Conservation (phyloP, 2,113 vertebrate species). For the Pithys albifrons region DNA sequence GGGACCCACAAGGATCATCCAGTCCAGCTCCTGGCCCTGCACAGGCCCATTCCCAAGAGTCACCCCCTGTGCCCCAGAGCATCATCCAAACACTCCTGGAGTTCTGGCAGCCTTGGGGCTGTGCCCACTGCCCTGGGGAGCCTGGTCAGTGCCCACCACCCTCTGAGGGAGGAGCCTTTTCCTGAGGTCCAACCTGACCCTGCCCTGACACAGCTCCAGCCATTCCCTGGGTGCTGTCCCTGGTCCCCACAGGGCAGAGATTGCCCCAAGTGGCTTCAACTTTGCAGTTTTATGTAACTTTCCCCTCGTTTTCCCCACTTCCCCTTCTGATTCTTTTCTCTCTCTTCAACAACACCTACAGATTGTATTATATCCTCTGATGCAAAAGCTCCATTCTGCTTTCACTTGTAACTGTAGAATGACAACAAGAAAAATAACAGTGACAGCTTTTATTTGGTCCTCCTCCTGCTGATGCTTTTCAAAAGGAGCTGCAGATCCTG, state of each 20-base stretch:
- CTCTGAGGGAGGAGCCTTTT: background rate
- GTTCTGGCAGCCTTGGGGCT: background rate
- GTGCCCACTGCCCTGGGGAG: background rate
- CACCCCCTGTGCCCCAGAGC: background rate
- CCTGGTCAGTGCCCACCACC: background rate
- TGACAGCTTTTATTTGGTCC: conserved; percentile 31
- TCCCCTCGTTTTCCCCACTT: background rate
- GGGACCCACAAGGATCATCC: background rate
- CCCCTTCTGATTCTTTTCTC: background rate
- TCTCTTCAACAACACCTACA: conserved; percentile 39
- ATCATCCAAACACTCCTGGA: background rate
- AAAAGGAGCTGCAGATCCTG: background rate
- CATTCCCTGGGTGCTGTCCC: background rate
- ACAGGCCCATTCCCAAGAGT: background rate
- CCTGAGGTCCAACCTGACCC: background rate
- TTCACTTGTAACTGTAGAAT: background rate
- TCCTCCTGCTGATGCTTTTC: background rate
- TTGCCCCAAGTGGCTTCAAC: background rate
- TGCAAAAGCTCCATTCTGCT: conserved; percentile 23
- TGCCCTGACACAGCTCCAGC: background rate
- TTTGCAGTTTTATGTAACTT: conserved; percentile 36
- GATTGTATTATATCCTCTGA: conserved; percentile 28
- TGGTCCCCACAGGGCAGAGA: background rate
- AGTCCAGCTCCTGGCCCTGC: background rate
- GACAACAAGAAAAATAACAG: conserved; percentile 37